Evolutionary conservation across 2,797 vertebrate species (phyloP), one percentile per base, ranked within the genome.

Genomic region (Phoeniculus purpureus): DNA sequence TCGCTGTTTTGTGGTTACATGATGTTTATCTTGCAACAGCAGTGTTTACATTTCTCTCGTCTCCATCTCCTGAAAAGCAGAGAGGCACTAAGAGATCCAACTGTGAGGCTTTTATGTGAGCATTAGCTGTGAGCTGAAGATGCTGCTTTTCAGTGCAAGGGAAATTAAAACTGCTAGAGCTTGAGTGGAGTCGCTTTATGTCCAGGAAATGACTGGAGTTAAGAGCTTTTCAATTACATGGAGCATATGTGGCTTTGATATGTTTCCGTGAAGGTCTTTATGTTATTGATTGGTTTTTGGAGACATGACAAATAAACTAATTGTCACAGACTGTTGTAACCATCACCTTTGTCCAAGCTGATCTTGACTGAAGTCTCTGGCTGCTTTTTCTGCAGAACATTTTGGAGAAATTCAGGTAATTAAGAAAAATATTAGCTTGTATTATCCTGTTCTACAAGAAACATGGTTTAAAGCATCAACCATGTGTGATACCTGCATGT

Each of bases 151-250:
- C 89, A 83, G n/a, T 86, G 77, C 1, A 7, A 77, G 81, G 66
- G 87, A 94, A 92, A 95, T 94, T 87, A 89, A 89, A 96, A 94
- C 82, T 55, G 18, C 66, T 82, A 79, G 48, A 65, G 67, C 81
- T 95, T 1, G 3, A 76, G 62, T 93, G 78, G 94, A 91, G 88
- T 77, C 77, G 68, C 51, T 93, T 87, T 70, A 62, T 91, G 34
- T 64, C 65, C 87, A 94, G 93, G 94, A 95, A 95, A 93, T 88
- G 27, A 43, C 58, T 89, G 58, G 77, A 71, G 74, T 92, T 92
- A 94, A 96, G 92, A 95, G 93, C 93, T 94, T 95, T 95, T 80
- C 86, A 94, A 91, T 95, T 92, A 95, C 82, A 85, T 81, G 56
- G 82, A 86, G 60, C 79, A 16, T 78, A 66, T 76, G 56, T 76